These are phyloP conservation scores for Planococcus citri DNA, from an alignment of 1,140 invertebrate genomes.

Conservation along the genomic window DNA sequence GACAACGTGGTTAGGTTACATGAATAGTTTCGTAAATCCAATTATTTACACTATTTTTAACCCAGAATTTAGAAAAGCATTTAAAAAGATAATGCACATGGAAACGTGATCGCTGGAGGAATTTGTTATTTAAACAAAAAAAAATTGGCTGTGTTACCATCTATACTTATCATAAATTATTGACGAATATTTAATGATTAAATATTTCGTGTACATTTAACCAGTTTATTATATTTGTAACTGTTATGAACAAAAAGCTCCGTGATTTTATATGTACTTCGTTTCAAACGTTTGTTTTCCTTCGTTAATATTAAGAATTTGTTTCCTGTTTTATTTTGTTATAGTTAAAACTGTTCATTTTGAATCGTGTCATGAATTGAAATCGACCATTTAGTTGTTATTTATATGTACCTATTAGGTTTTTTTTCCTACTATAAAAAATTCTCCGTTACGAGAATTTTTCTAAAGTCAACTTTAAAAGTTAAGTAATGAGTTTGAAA, in stretches of 20 bases:
- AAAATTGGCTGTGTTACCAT: conserved; percentile 11
- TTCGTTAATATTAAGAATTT: neutral
- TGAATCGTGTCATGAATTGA: neutral
- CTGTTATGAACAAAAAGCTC: neutral
- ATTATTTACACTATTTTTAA: conserved; percentile 99
- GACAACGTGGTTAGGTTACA: conserved; percentile 97
- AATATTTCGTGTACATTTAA: neutral
- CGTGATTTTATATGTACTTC: conserved; percentile 1
- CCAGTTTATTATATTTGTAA: neutral
- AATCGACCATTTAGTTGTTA: neutral
- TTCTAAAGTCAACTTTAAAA: neutral
- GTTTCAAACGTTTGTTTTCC: neutral
- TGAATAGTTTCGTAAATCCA: conserved; percentile 96
- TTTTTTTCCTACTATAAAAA: neutral
- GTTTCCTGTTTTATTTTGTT: neutral
- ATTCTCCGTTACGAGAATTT: neutral
- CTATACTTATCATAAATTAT: conserved; percentile 6
- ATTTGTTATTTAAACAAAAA: conserved; percentile 5
- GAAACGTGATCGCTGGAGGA: conserved; percentile 32
- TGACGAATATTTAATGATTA: neutral
- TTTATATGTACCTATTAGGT: too few relatives aligned
- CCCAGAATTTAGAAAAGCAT: conserved; percentile 96
- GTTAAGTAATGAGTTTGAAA: neutral
- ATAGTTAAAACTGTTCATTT: neutral
- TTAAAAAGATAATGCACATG: conserved; percentile 74